Percentiles rank a stretch among this genome's conserved stretches.
Conservation (phyloP, 92 coral and sea anemone genomes). For the Umimayanthus chanpuru region DNA sequence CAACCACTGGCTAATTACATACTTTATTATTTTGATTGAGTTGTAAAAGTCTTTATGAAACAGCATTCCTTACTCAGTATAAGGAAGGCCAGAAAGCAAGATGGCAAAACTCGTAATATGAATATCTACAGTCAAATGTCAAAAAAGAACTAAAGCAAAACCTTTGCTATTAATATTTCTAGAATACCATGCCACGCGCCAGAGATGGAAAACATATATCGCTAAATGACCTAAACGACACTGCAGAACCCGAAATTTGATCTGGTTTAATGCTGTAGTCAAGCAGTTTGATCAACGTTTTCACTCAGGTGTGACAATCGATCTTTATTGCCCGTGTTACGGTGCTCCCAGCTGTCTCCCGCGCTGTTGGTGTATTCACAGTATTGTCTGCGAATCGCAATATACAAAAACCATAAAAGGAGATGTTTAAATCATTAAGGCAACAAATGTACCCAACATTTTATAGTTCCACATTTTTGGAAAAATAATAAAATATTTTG, state of each 20-base stretch:
- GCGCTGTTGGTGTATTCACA: not conserved
- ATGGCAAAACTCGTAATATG: not conserved
- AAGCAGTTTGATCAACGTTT: not conserved
- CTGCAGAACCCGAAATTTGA: not conserved
- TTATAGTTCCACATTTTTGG: not conserved
- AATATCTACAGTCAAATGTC: slow-evolving; percentile 6
- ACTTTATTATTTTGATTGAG: not conserved
- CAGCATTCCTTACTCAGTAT: not conserved
- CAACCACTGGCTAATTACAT: slow-evolving; percentile 1
- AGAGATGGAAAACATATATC: not conserved
- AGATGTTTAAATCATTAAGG: not conserved
- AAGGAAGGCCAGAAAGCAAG: not conserved
- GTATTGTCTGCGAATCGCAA: not conserved
- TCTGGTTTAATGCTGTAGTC: not conserved
- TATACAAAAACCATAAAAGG: slow-evolving; percentile 21
- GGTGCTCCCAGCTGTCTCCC: not conserved
- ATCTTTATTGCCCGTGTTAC: not conserved
- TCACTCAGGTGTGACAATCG: slow-evolving; percentile 1
- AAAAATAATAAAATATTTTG: not conserved
- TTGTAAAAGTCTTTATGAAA: not conserved
- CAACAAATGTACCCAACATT: not conserved
- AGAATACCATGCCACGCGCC: not conserved
- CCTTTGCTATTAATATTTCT: not conserved
- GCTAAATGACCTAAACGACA: not conserved
- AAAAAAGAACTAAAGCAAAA: not conserved